Conservation (phyloP, 2,113 vertebrate species). For the Sinocyclocheilus anophthalmus region DNA sequence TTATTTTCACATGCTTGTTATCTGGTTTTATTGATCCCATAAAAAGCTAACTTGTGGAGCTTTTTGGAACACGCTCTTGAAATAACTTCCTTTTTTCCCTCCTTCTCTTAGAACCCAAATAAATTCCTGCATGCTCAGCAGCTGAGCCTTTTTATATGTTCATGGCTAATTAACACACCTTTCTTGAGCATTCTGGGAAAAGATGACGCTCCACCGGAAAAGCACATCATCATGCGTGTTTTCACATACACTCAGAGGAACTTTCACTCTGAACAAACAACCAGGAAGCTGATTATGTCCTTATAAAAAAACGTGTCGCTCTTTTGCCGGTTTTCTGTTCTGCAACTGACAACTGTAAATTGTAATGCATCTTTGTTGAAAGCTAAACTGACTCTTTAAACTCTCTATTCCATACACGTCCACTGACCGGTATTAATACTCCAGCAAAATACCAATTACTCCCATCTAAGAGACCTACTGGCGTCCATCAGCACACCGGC, state of each 20-base stretch:
- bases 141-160: constrained; percentile 64
- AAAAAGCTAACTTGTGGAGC: constrained; percentile 55
- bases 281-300: constrained; percentile 20
- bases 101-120: constrained; percentile 41
- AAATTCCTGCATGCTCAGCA: constrained; percentile 51
- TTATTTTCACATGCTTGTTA: constrained; percentile 69
- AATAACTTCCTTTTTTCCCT: constrained; percentile 49
- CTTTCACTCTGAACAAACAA: constrained; percentile 34
- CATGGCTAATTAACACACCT: constrained; percentile 67
- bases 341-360: no score
- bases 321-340: no score
- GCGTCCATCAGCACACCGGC: no score
- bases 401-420: no score
- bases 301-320: background rate
- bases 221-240: constrained; percentile 4
- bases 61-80: constrained; percentile 50
- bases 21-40: constrained; percentile 69
- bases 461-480: no score
- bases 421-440: no score
- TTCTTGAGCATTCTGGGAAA: constrained; percentile 62
- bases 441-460: no score
- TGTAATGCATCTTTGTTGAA: no score
- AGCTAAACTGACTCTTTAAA: no score
- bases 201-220: constrained; percentile 49
- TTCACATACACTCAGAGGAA: constrained; percentile 6